Conservation (phyloP, 2,888 invertebrate species). For the Calliopum simillimum region DNA sequence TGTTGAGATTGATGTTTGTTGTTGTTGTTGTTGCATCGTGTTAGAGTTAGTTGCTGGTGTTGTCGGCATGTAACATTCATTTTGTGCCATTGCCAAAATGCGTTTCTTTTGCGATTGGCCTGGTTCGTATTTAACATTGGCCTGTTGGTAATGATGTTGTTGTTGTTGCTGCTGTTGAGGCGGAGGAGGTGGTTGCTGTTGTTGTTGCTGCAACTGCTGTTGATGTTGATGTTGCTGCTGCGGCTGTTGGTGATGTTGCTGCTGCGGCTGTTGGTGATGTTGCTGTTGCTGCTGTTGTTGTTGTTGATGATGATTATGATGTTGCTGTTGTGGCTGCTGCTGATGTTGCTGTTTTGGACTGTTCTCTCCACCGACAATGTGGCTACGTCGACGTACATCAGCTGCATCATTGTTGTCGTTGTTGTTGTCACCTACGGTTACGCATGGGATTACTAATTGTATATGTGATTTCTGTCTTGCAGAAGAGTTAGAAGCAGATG, state of each 20-base stretch:
- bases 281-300: slow-evolving; percentile 43
- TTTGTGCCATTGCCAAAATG: slow-evolving; percentile 87
- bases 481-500: slow-evolving; percentile 29
- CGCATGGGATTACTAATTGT: slow-evolving; percentile 83
- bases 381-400: slow-evolving; percentile 69
- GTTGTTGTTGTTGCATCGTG: slow-evolving; percentile 40
- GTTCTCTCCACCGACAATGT: slow-evolving; percentile 44
- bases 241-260: slow-evolving; percentile 43
- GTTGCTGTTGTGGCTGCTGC: slow-evolving; percentile 50
- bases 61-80: slow-evolving; percentile 76
- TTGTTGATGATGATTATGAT: slow-evolving; percentile 49
- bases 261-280: slow-evolving; percentile 39
- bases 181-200: slow-evolving; percentile 45
- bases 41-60: slow-evolving; percentile 41
- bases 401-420: slow-evolving; percentile 75
- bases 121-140: slow-evolving; percentile 66
- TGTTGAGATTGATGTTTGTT: slow-evolving; percentile 38
- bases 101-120: slow-evolving; percentile 91
- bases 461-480: slow-evolving; percentile 67
- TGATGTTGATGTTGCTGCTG: slow-evolving; percentile 52
- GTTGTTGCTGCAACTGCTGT: slow-evolving; percentile 48
- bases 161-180: slow-evolving; percentile 40
- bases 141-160: slow-evolving; percentile 52
- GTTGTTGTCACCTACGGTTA: slow-evolving; percentile 82
- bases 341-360: slow-evolving; percentile 51